Evolutionary conservation across 2,888 invertebrate species (phyloP).

Genomic region (Acrobasis repandana): DNA sequence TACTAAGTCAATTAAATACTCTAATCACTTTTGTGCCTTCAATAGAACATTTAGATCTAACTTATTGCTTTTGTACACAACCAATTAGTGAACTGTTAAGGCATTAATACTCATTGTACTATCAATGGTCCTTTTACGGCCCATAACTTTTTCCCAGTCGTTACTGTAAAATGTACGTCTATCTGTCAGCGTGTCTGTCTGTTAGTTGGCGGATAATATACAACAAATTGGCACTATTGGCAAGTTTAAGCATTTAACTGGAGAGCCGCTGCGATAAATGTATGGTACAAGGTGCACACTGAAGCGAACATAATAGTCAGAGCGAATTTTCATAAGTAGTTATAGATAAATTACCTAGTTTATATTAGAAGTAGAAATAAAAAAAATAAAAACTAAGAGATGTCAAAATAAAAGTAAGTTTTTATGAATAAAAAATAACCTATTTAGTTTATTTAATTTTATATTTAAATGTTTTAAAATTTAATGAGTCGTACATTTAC

Average conservation of each 20-base stretch:
- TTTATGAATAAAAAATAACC: too few species aligned
- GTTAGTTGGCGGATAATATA: conserved; percentile 59
- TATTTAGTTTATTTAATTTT: too few species aligned
- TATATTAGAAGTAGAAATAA: too few species aligned
- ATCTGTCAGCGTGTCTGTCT: conserved; percentile 62
- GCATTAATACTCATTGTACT: conserved; percentile 8
- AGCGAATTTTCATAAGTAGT: background rate
- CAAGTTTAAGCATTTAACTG: conserved; percentile 57
- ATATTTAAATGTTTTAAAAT: too few species aligned
- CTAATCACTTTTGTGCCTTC: too few species aligned
- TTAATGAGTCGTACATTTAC: too few species aligned
- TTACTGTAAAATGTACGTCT: conserved; percentile 56
- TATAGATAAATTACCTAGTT: too few species aligned
- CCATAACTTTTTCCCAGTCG: conserved; percentile 32
- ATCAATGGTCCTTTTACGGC: conserved; percentile 12
- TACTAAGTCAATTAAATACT: too few species aligned
- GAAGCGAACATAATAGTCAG: conserved; percentile 19
- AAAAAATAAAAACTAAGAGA: too few species aligned
- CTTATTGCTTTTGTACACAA: background rate
- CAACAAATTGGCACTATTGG: conserved; percentile 75
- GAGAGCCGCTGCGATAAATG: conserved; percentile 58
- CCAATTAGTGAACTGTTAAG: conserved; percentile 4
- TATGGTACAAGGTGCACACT: conserved; percentile 30
- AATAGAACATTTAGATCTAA: too few species aligned
- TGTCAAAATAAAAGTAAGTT: too few species aligned